Evolutionary conservation across 1,140 invertebrate genomes (phyloP), one percentile per base, ranked within the genome.

Genomic region (Trachymyrmex septentrionalis): DNA sequence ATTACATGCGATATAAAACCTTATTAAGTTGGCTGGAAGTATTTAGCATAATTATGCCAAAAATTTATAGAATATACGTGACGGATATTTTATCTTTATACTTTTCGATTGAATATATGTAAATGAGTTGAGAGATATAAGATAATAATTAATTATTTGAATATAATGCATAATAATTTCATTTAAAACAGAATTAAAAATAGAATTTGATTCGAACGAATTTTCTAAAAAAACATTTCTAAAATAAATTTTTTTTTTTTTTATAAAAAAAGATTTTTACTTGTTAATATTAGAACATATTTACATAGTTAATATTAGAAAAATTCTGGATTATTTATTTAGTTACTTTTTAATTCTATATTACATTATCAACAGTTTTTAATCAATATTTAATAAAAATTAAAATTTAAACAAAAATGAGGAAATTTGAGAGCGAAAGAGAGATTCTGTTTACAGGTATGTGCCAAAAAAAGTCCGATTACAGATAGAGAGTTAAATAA

Each of bases 111-210:
- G 7, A 59, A 34, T 30, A 75, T 34, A 34, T 30, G 57, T 34
- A 19, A 76, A 76, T 59, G n/a, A 59, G 3, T 76, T 38, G 9
- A 76, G 19, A 59, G n/a, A 44, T 6, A 34, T 55, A 34, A 66
- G 3, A 73, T 34, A 55, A 2, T 12, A 73, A 34, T 34, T 73
- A 72, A 16, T 71, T 19, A 38, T 38, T 63, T n/a, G 9, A 3
- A 27, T 12, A 71, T 30, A 71, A 53, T 71, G 7, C 6, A 72
- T 72, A 55, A 55, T 53, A 72, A 72, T n/a, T 53, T 10, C 44
- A 3, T 1, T 71, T 71, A n/a, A n/a, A n/a, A n/a, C n/a, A n/a
- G n/a, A n/a, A n/a, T n/a, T n/a, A n/a, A n/a, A 71, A 3, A 30
- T 6, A 19, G 16, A 30, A 71, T 71, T 7, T 21, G 4, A 12